Conservation (phyloP, 2,888 invertebrate genomes). For the Doris montereyensis region DNA sequence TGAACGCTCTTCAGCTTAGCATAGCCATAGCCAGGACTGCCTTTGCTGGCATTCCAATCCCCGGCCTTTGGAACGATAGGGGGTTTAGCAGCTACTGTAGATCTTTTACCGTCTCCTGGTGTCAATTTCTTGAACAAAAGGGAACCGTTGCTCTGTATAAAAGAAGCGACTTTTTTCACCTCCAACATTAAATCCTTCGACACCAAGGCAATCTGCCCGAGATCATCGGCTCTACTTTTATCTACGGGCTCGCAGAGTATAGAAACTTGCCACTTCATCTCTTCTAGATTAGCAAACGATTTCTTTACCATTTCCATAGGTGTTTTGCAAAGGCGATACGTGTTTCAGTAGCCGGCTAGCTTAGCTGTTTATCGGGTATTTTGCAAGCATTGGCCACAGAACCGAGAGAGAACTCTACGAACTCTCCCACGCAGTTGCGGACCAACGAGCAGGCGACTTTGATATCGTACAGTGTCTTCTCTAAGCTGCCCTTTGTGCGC, state of each 20-base stretch:
- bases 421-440: slow-evolving; percentile 86
- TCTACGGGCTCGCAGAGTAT: slow-evolving; percentile 72
- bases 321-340: slow-evolving; percentile 55
- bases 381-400: slow-evolving; percentile 87
- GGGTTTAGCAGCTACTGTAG: slow-evolving; percentile 49
- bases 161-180: slow-evolving; percentile 89
- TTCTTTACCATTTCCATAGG: slow-evolving; percentile 55
- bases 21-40: background rate
- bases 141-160: slow-evolving; percentile 79
- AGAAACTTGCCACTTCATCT: slow-evolving; percentile 61
- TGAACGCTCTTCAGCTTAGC: slow-evolving; percentile 75
- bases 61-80: slow-evolving; percentile 53
- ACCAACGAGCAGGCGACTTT: slow-evolving; percentile 85
- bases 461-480: slow-evolving; percentile 86
- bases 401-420: slow-evolving; percentile 90
- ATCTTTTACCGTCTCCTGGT: slow-evolving; percentile 34
- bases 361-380: slow-evolving; percentile 67
- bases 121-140: slow-evolving; percentile 63
- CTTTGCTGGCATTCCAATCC: slow-evolving; percentile 9
- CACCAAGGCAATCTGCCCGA: slow-evolving; percentile 90
- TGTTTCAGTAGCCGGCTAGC: slow-evolving; percentile 62
- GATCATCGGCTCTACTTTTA: slow-evolving; percentile 79
- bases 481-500: slow-evolving; percentile 85
- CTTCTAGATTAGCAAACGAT: slow-evolving; percentile 59
- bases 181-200: slow-evolving; percentile 90